Base-by-base conservation (phyloP, 2,113 vertebrate species). In the Ptilorrhoa leucosticta region DNA sequence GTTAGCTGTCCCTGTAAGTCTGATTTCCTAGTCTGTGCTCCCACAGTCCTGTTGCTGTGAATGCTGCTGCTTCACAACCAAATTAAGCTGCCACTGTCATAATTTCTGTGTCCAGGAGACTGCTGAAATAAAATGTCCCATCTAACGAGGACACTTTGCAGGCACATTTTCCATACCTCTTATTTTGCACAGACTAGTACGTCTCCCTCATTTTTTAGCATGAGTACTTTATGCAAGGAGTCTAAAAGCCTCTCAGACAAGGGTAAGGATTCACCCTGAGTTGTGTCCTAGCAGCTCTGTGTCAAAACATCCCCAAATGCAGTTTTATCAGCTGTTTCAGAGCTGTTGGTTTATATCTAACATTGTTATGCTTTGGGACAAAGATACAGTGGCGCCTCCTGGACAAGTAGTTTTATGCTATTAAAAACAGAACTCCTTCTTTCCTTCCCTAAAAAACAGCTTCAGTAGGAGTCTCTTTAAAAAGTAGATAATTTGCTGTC, bases 331-430 rank as follows among this genome's bases (percentile, higher is more conserved):
- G 80, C 91, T 85, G 42, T 82, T 89, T 87, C 61, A 68, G 5
- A 90, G 83, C 89, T 94, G 80, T 93, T 96, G 26, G 77, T 96
- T 97, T 91, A 78, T 80, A 97, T 83, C 60, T 71, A 70, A 95
- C 70, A 33, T 35, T 88, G 89, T 95, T 96, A 83, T 80, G 16
- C 42, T 97, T 97, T 91, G 83, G 94, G 78, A 96, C 92, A 96
- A 94, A 96, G 96, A 96, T 96, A 93, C 44, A 90, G 75, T 47
- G 96, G 94, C 0, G 39, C 94, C 96, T 97, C 80, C 89, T 69
- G 91, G 91, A 91, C 76, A 90, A 60, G 71, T 79, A 56, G 87
- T 93, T 97, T 94, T 90, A 37, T 76, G 69, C 95, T 93, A 53
- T 93, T 96, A 83, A 95, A 98, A 97, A 91, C 89, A 93, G 68